Evolutionary conservation across 2,888 invertebrate genomes (phyloP), one percentile per base, ranked within the genome.

Genomic region (Camptogramma bilineatum): DNA sequence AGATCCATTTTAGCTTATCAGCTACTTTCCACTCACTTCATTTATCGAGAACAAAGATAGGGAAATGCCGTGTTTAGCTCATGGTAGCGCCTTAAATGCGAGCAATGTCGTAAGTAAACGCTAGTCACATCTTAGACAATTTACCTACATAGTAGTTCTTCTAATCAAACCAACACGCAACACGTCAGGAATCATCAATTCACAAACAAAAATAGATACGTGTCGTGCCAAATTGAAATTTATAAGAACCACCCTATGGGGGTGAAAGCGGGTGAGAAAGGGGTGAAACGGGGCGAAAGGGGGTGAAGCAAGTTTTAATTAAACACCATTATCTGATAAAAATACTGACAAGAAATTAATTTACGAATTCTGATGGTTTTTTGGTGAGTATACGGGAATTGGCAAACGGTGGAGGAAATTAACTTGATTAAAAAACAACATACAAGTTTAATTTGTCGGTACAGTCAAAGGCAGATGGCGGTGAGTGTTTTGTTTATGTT

Each of bases 221-320:
- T 70, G 28, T 71, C 75, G 70, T 75, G 75, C 68, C 65, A 47
- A 73, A 73, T 69, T 71, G 68, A 71, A 73, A 74, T 75, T 72
- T 71, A 61, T 62, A 68, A 68, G 42, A 55, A 28, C 55, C 67
- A 57, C 61, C 64, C 52, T 31, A 17, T 24, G 1, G 31, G 62
- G 57, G 62, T 59, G 65, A 39, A 17, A 56, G 42, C 48, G 56
- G 18, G 61, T 31, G 51, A 50, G 42, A 13, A 46, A 56, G 44
- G 66, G 64, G 64, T 39, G 50, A 54, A 46, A 54, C 16, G 74
- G 69, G 62, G 51, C 52, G 58, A 76, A 76, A 75, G 73, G 79
- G 34, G 34, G 34, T 39, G 34, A 39, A 73, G 73, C 74, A 82
- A 81, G 73, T 83, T 85, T 84, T 84, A 83, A 86, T 85, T 85